Evolutionary conservation across 2,797 vertebrate genomes (phyloP), one percentile per base, ranked within the genome.

Genomic region (Lerista edwardsae): DNA sequence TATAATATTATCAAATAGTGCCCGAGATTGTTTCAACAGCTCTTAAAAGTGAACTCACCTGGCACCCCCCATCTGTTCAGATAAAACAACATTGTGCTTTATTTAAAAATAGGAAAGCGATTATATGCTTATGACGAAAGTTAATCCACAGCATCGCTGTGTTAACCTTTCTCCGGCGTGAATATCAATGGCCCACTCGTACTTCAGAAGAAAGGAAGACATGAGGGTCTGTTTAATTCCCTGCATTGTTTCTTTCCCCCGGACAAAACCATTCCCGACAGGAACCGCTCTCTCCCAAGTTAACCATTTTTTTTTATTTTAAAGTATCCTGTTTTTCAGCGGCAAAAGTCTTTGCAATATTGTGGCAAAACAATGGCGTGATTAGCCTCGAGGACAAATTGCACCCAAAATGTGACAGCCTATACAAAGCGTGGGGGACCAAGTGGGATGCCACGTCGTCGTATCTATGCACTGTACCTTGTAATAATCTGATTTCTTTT

Each of bases 1-100:
- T 88, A 87, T 31, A 91, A 91, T 87, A 90, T 89, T 92, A 87
- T 84, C 88, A 83, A 77, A 75, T 88, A 29, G 41, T 69, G 82
- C 82, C 90, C 55, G 51, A 83, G 86, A 88, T 83, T 80, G 79
- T 91, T 92, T 86, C 93, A 90, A 19, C 80, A 88, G 85, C 87
- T 88, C 86, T 91, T 74, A 84, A 76, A 88, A 90, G 84, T 41
- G 82, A 90, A 5, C 87, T 88, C 87, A 91, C 89, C 89, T 90
- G 91, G 87, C 87, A 87, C 64, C 86, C 39, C 79, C 85, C 79
- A 79, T 92, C 91, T 83, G 1, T 51, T 69, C 90, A 68, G 89
- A 91, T 90, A 88, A 86, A 91, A 71, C 88, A 86, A 8, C 84
- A 12, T 68, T 15, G 31, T 79, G 1, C 62, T 76, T 88, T 86